phyloP scores from a whole-genome alignment of 2,888 invertebrate genomes.

The Asteroscopus sphinx region DNA sequence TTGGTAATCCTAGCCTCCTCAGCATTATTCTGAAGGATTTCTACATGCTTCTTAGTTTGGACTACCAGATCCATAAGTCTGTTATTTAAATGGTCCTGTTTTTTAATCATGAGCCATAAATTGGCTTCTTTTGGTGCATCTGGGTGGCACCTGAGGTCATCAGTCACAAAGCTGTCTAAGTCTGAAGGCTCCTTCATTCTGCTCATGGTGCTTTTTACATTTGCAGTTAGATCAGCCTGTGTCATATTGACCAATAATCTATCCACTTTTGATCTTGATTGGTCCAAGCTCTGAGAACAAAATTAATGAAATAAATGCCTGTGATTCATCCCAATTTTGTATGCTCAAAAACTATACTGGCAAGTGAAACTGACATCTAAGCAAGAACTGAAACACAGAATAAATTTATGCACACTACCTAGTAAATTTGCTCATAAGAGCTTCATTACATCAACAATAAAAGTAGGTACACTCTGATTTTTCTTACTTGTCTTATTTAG shows the following conservation, averaged over 20 bases:
- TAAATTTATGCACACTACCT: too few species aligned
- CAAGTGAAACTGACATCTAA: too few species aligned
- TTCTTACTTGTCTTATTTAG: too few species aligned
- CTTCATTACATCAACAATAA: too few species aligned
- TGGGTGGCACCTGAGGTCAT: slow-evolving; percentile 72
- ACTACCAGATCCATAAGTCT: slow-evolving; percentile 73
- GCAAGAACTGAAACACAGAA: too few species aligned
- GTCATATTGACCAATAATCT: slow-evolving; percentile 70
- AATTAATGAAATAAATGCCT: neutral
- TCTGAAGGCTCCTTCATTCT: slow-evolving; percentile 75
- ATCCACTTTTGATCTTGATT: slow-evolving; percentile 67
- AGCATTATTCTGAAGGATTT: slow-evolving; percentile 72
- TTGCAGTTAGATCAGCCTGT: slow-evolving; percentile 74
- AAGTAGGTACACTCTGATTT: too few species aligned
- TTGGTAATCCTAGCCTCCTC: slow-evolving; percentile 69
- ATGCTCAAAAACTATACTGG: too few species aligned
- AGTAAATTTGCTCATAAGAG: too few species aligned
- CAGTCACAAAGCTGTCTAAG: slow-evolving; percentile 72
- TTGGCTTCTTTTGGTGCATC: slow-evolving; percentile 75
- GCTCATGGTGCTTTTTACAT: slow-evolving; percentile 71
- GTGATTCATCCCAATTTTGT: neutral
- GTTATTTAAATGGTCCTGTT: slow-evolving; percentile 79
- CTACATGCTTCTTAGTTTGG: slow-evolving; percentile 78
- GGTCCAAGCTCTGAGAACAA: slow-evolving; percentile 29
- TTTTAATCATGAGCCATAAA: slow-evolving; percentile 81